Evolutionary conservation across 2,888 invertebrate species (phyloP), one percentile per base, ranked within the genome.

Genomic region (Ennomos fuscantarius): DNA sequence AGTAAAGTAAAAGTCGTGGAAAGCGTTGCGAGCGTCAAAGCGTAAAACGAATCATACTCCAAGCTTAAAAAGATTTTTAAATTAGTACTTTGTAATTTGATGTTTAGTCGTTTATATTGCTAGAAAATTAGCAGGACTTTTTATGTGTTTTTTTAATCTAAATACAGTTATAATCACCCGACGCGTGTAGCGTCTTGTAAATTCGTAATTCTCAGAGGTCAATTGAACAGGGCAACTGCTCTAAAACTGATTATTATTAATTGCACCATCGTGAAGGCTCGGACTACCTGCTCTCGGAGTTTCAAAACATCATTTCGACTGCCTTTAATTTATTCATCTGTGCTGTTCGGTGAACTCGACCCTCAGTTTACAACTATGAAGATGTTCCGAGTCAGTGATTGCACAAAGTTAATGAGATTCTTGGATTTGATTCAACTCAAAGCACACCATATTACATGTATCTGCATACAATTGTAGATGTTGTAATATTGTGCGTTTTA

Each of bases 221-320:
- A 52, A 52, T 35, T 40, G 13, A 40, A 42, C 47, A 31, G 48
- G 34, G 31, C 47, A 40, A 8, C 34, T 37, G 9, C 34, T 37
- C 32, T 12, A 15, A 34, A 43, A 37, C 40, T 12, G 50, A 13
- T 44, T n/a, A 10, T 41, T 32, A 50, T 37, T 33, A 46, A 32
- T 31, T 11, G 5, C 8, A 8, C 24, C 36, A 5, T 36, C 9
- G 24, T 36, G 24, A 36, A 1, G 15, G 47, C 12, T 55, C 39
- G n/a, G n/a, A 34, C 44, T 39, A 40, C 55, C 49, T 44, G 34
- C 1, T 8, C 13, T 33, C 5, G 36, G 31, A 32, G 8, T n/a
- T 8, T 43, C 42, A 51, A 41, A 46, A 53, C 53, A 53, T 46
- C 15, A n/a, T 43, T 47, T 37, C 48, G n/a, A 43, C 42, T 35